phyloP scores from a whole-genome alignment of 2,113 vertebrate genomes.

The Lepus europaeus region DNA sequence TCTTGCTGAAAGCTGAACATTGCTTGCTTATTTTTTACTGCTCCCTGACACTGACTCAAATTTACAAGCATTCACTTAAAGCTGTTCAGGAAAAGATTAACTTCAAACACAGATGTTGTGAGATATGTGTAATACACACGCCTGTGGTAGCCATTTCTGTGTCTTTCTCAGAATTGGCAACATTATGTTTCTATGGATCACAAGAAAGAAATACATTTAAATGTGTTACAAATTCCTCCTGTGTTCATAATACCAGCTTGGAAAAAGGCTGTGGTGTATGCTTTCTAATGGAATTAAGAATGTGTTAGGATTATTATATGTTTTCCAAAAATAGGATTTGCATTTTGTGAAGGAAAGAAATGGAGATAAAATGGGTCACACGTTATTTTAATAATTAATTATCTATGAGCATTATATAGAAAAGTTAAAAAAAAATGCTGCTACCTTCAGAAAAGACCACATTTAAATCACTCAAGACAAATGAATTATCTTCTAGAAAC shows the following conservation, averaged over 20 bases:
- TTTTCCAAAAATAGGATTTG: conserved; percentile 49
- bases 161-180: neutral
- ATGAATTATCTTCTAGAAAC: conserved; percentile 31
- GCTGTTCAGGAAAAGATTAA: conserved; percentile 75
- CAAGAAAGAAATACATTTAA: conserved; percentile 55
- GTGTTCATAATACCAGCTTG: conserved; percentile 50
- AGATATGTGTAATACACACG: neutral
- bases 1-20: conserved; percentile 72
- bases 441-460: conserved; percentile 27
- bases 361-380: neutral
- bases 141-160: conserved; percentile 2
- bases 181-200: neutral
- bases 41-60: conserved; percentile 70
- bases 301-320: neutral
- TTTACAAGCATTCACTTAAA: conserved; percentile 72
- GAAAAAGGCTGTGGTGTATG: neutral
- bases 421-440: conserved; percentile 25
- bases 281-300: neutral
- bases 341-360: conserved; percentile 19
- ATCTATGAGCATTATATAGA: neutral
- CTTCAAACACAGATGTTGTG: conserved; percentile 40
- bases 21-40: conserved; percentile 73
- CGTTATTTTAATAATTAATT: conserved; percentile 38
- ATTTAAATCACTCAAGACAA: conserved; percentile 24
- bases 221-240: neutral